Percentiles rank a stretch among this genome's conserved stretches.
phyloP scores from a whole-genome alignment of 2,113 vertebrate species.

The Myrmophylax atrothorax region DNA sequence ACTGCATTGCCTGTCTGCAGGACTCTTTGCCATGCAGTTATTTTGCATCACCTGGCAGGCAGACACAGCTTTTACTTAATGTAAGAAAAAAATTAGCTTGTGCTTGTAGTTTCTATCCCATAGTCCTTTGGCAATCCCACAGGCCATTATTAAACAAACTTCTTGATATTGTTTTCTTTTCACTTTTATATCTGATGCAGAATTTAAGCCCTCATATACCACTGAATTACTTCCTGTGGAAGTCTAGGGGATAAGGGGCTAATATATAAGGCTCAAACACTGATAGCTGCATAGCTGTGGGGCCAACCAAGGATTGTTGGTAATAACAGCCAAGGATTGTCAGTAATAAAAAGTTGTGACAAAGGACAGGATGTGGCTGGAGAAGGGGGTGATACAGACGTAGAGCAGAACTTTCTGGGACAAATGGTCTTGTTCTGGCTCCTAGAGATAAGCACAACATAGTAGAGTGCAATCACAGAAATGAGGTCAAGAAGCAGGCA shows the following conservation, averaged over 20 bases:
- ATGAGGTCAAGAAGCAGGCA: neutral
- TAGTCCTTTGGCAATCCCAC: neutral
- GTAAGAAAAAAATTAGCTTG: neutral
- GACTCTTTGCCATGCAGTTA: neutral
- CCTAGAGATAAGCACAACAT: neutral
- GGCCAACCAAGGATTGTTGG: neutral
- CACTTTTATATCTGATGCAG: neutral
- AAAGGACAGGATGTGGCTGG: neutral
- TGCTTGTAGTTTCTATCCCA: neutral
- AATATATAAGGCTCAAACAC: neutral
- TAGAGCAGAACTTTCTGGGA: neutral
- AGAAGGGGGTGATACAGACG: neutral
- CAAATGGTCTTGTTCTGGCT: neutral
- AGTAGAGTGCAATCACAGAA: neutral
- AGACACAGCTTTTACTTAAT: neutral
- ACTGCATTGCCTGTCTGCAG: neutral
- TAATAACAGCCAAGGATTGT: neutral
- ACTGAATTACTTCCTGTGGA: neutral
- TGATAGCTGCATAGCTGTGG: neutral
- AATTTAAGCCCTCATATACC: neutral
- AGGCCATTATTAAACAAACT: neutral
- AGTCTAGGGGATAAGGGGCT: neutral
- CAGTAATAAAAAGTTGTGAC: neutral
- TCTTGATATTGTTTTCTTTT: fast-evolving
- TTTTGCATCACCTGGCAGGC: neutral